A percentile compares a stretch with the other conserved stretches of the same genome.
phyloP scores from a whole-genome alignment of 2,888 invertebrate species.

The Acleris sparsana region DNA sequence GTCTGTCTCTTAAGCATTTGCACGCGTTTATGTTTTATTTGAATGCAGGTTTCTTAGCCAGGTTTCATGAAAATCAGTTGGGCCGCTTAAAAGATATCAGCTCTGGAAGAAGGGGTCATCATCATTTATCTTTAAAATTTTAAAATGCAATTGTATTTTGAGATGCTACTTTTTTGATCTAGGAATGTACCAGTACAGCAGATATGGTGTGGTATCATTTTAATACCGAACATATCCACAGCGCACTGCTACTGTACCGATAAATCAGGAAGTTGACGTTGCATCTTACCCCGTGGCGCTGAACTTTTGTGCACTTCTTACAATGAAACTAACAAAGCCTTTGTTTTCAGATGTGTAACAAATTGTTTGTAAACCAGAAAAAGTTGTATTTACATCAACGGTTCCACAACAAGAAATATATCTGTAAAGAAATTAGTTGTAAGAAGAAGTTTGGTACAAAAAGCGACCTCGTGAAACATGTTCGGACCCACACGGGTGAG shows the following conservation, averaged over 20 bases:
- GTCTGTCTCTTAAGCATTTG: no score
- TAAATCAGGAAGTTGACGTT: no score
- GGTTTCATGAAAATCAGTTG: no score
- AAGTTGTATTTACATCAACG: conserved; percentile 67
- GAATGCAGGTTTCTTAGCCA: no score
- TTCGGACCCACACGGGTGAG: conserved; percentile 71
- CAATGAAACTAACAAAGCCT: background rate
- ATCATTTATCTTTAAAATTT: no score
- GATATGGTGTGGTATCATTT: background rate
- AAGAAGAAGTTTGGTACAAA: conserved; percentile 67
- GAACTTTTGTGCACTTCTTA: background rate
- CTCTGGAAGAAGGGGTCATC: no score
- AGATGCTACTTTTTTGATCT: no score
- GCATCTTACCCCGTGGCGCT: no score
- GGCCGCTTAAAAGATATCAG: no score
- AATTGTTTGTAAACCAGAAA: conserved; percentile 56
- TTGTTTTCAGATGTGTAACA: conserved; percentile 61
- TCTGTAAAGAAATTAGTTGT: conserved; percentile 57
- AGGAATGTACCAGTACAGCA: no score
- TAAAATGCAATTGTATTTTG: no score
- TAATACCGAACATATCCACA: background rate
- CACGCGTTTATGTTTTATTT: no score
- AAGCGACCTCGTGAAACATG: conserved; percentile 68
- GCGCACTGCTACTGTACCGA: background rate
- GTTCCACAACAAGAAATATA: conserved; percentile 57